Percentiles rank a stretch among this genome's conserved stretches.
Conservation (phyloP, 2,797 vertebrate genomes). For the Avahi laniger region DNA sequence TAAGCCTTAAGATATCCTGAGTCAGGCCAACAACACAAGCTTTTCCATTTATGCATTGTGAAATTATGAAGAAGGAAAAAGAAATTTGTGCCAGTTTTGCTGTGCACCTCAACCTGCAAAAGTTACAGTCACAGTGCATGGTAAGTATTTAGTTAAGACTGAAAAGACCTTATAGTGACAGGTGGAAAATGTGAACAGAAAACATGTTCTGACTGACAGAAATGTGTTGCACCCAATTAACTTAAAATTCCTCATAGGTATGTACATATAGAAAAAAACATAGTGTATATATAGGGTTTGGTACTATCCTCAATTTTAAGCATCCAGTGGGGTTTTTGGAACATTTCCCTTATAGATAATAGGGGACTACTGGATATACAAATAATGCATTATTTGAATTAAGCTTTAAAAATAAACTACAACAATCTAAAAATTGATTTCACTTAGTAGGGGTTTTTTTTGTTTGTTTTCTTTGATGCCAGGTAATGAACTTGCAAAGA, state of each 20-base stretch:
- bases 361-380: not conserved
- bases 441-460: not conserved
- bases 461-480: not conserved
- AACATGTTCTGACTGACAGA: not conserved
- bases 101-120: not conserved
- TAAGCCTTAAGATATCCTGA: not conserved
- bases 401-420: not conserved
- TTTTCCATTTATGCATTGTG: not conserved
- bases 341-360: not conserved
- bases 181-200: not conserved
- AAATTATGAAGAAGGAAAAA: not conserved
- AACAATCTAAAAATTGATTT: not conserved
- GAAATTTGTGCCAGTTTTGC: not conserved
- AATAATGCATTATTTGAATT: not conserved
- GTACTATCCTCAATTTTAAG: not conserved
- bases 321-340: not conserved
- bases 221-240: not conserved
- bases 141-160: not conserved
- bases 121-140: too few species aligned
- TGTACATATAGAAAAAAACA: not conserved
- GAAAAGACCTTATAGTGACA: not conserved
- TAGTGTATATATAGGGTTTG: not conserved
- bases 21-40: not conserved
- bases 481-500: not conserved
- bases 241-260: not conserved